These are phyloP conservation scores for Celastrina argiolus DNA, from an alignment of 2,888 invertebrate genomes.

Conservation along the genomic window DNA sequence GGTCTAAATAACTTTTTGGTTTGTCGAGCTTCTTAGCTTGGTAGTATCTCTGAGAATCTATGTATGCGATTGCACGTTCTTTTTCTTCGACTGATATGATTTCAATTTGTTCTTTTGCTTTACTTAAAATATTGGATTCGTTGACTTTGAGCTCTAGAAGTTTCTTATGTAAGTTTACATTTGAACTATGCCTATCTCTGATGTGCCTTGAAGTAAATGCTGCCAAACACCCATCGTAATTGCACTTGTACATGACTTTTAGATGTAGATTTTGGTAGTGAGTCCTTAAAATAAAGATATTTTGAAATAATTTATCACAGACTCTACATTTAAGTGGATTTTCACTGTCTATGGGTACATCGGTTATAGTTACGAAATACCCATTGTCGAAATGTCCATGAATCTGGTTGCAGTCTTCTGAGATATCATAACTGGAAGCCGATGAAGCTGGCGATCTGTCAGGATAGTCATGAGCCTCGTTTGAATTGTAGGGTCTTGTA, in stretches of 20 bases:
- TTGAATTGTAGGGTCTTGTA: constrained; percentile 56
- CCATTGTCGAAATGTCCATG: constrained; percentile 86
- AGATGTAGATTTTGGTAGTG: constrained; percentile 97
- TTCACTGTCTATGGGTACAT: constrained; percentile 94
- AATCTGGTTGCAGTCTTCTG: constrained; percentile 81
- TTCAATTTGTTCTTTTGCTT: constrained; percentile 85
- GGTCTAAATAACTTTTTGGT: constrained; percentile 49
- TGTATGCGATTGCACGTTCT: constrained; percentile 77
- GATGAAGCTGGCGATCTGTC: constrained; percentile 80
- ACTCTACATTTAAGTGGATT: constrained; percentile 94
- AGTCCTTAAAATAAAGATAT: constrained; percentile 94
- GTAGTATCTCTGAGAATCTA: constrained; percentile 73
- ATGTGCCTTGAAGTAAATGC: constrained; percentile 95
- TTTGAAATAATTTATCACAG: constrained; percentile 95
- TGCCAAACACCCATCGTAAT: constrained; percentile 95
- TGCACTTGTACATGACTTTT: constrained; percentile 96
- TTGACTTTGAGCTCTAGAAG: constrained; percentile 79
- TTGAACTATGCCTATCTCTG: constrained; percentile 94
- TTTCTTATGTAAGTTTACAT: constrained; percentile 93
- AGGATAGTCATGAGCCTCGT: constrained; percentile 60
- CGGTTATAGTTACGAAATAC: constrained; percentile 83
- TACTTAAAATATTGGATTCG: constrained; percentile 70
- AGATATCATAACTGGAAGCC: constrained; percentile 77
- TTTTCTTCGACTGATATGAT: constrained; percentile 88
- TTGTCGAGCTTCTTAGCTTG: constrained; percentile 61